Evolutionary conservation across 2,888 invertebrate genomes (phyloP).

Genomic region (Lottia scabra): DNA sequence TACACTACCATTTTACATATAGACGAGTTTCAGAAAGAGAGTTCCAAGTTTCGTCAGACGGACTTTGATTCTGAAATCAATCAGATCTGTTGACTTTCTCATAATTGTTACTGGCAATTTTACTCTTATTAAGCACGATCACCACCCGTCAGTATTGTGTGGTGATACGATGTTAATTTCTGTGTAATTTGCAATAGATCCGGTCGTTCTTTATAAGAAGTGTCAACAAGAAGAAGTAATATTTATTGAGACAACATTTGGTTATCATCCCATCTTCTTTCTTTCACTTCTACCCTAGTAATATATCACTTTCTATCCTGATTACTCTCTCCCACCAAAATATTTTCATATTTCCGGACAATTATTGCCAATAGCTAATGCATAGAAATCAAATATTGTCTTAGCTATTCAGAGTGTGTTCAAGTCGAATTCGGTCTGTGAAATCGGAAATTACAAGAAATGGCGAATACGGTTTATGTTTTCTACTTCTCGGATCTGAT

Average conservation of each 20-base stretch:
- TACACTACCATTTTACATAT: too few species aligned
- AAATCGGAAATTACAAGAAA: slow-evolving; percentile 18
- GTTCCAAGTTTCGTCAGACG: background rate
- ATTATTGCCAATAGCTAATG: slow-evolving; percentile 27
- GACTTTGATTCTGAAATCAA: background rate
- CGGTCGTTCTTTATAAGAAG: slow-evolving; percentile 15
- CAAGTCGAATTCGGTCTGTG: background rate
- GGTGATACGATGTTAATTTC: slow-evolving; percentile 24
- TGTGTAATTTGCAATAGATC: slow-evolving; percentile 31
- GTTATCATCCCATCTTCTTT: slow-evolving; percentile 1
- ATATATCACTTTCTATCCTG: slow-evolving; percentile 11
- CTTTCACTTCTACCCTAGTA: background rate
- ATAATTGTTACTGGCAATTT: background rate
- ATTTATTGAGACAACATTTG: slow-evolving; percentile 28
- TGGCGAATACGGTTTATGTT: slow-evolving; percentile 14
- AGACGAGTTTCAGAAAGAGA: background rate
- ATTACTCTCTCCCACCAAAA: slow-evolving; percentile 28
- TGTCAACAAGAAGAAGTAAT: slow-evolving; percentile 26
- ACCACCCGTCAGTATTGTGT: slow-evolving; percentile 8
- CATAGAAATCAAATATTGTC: slow-evolving; percentile 27
- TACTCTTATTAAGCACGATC: slow-evolving; percentile 1
- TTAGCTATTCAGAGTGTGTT: slow-evolving; percentile 18
- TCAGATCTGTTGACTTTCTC: background rate
- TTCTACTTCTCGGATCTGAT: slow-evolving; percentile 4
- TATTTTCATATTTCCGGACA: slow-evolving; percentile 28